Conservation (phyloP, 2,888 invertebrate genomes). For the Argyresthia albistria region DNA sequence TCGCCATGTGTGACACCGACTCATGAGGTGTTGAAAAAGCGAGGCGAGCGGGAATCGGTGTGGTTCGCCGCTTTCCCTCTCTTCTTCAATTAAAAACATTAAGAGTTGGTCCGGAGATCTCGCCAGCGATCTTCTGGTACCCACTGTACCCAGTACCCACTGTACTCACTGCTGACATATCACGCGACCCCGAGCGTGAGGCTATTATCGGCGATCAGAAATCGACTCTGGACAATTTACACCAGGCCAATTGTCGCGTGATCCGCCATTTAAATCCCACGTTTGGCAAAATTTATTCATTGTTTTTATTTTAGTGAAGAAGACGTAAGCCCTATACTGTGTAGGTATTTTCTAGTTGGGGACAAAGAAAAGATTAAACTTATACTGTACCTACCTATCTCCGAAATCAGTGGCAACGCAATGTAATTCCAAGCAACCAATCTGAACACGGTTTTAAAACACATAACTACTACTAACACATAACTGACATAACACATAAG, state of each 20-base stretch:
- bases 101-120: slow-evolving; percentile 33
- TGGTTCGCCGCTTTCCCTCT: background rate
- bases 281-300: slow-evolving; percentile 6
- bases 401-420: no score
- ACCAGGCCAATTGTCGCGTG: slow-evolving; percentile 13
- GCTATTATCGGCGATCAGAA: slow-evolving; percentile 22
- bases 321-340: background rate
- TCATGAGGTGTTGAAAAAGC: background rate
- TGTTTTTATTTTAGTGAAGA: background rate
- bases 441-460: no score
- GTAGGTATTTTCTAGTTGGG: no score
- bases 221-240: slow-evolving; percentile 17
- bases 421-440: no score
- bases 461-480: no score
- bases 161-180: slow-evolving; percentile 33
- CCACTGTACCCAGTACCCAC: background rate
- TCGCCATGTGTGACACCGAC: no score
- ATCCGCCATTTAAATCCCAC: slow-evolving; percentile 14
- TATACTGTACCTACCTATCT: no score
- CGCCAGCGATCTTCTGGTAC: slow-evolving; percentile 19
- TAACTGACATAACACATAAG: no score
- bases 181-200: slow-evolving; percentile 41
- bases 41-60: background rate
- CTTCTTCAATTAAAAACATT: slow-evolving; percentile 35
- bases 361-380: no score